A percentile compares a stretch with the other conserved stretches of the same genome.
Evolutionary conservation across 2,797 vertebrate genomes (phyloP).

Genomic region (Hydrolagus colliei): DNA sequence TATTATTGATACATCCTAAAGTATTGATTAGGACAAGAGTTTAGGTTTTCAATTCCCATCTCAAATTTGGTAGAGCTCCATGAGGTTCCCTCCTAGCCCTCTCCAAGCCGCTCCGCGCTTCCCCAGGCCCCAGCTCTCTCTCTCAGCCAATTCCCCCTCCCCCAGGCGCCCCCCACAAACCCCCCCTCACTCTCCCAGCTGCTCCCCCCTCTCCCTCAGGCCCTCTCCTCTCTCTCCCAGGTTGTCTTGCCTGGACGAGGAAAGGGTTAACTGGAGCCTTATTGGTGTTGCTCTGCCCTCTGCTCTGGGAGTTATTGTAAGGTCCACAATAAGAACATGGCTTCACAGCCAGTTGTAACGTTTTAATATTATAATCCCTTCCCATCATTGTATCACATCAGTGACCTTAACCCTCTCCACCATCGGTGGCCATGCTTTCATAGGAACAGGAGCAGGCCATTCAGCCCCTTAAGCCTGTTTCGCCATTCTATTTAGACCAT

Average conservation of each 20-base stretch:
- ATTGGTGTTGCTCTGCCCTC: not conserved
- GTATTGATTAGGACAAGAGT: too few relatives aligned
- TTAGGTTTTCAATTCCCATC: too few relatives aligned
- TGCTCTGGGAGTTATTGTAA: not conserved
- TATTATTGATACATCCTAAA: too few relatives aligned
- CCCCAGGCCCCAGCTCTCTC: too few relatives aligned
- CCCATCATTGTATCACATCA: not conserved
- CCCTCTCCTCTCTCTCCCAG: too few relatives aligned
- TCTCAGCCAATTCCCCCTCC: not conserved
- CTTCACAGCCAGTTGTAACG: conserved; percentile 1
- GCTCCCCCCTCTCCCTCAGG: not conserved
- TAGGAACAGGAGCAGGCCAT: not conserved
- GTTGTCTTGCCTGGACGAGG: not conserved
- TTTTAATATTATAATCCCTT: conserved; percentile 24
- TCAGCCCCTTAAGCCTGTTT: not conserved
- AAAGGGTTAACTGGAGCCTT: not conserved
- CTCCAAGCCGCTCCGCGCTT: too few relatives aligned
- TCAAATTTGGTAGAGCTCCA: too few relatives aligned
- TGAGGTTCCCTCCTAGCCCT: too few relatives aligned
- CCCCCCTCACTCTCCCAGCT: too few relatives aligned
- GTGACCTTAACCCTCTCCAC: not conserved
- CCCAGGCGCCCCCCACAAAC: not conserved
- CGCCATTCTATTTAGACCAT: not conserved
- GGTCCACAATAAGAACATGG: not conserved
- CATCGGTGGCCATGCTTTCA: not conserved